Percentiles rank a stretch among this genome's conserved stretches.
These are phyloP conservation scores for Poeciliopsis infans DNA, from an alignment of 2,797 vertebrate genomes.

Conservation along the genomic window DNA sequence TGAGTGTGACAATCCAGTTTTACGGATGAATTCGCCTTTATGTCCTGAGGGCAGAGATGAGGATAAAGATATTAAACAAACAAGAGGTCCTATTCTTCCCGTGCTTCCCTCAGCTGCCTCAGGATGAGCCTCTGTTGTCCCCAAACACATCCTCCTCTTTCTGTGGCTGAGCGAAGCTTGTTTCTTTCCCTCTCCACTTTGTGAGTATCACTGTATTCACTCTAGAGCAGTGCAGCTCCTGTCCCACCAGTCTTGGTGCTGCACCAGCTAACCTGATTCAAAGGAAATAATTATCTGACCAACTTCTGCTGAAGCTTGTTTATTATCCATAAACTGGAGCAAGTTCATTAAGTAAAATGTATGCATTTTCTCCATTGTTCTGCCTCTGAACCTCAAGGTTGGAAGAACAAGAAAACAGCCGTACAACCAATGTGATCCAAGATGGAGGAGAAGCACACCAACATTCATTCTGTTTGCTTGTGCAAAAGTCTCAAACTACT, in stretches of 20 bases:
- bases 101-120: conserved; percentile 41
- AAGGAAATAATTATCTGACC: not conserved
- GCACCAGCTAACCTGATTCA: not conserved
- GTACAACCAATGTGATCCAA: conserved; percentile 71
- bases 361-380: not conserved
- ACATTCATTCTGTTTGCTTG: not conserved
- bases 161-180: conserved; percentile 42
- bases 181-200: conserved; percentile 38
- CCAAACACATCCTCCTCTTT: conserved; percentile 48
- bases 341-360: not conserved
- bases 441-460: conserved; percentile 2
- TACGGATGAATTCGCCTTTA: conserved; percentile 92
- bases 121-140: conserved; percentile 48
- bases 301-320: not conserved
- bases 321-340: not conserved
- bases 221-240: conserved; percentile 18
- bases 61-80: conserved; percentile 89
- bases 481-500: not conserved
- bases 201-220: conserved; percentile 27
- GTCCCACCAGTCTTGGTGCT: conserved; percentile 9
- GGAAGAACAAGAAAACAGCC: conserved; percentile 81
- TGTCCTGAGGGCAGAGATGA: conserved; percentile 92
- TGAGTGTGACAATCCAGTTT: conserved; percentile 97
- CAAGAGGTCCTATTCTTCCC: conserved; percentile 60
- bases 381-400: conserved; percentile 69